Base-by-base conservation (phyloP, 53 echinoderm and acorn worm species). In the Apostichopus leukothele region DNA sequence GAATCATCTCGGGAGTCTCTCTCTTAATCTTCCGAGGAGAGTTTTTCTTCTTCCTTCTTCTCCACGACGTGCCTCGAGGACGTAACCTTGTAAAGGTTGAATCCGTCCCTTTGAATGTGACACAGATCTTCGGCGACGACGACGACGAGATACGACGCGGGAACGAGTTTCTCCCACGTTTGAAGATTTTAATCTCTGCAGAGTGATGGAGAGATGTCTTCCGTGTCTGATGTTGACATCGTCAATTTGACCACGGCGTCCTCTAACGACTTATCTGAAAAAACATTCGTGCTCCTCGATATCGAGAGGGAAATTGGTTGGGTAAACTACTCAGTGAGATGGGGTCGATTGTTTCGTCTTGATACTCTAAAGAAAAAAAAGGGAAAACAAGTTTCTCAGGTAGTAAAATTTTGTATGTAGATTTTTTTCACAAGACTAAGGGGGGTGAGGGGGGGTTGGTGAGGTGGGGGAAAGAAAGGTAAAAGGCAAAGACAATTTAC, bases 31-130 rank as follows among this genome's bases (percentile, higher is more conserved):
- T 71, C 71, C 13, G 18, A 71, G 18, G 71, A 71, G 18, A 18
- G 63, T 13, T 13, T 63, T 63, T 4, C 14, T 63, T 71, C 18
- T 71, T 71, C 18, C 18, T 71, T 71, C 18, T 71, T 71, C 18
- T 18, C 14, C 6, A 50, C 3, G 55, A 52, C 54, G 18, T 55
- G 81, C 81, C 81, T 59, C 23, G 55, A 81, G 81, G 59, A 59
- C 81, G 55, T 81, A 59, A 81, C 81, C 81, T 81, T 54, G 81
- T 52, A 81, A 81, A 81, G 18, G 18, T 79, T 79, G 79, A 79
- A 51, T 53, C 20, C 50, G 6, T 51, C 19, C 7, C 0, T 5
- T 54, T 0, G 18, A 11, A 53, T 18, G 79, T 79, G 79, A 79
- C 79, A 79, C 53, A 18, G 79, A 79, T 79, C 51, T 6, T 63